Evolutionary conservation across 2,113 vertebrate species (phyloP).

Genomic region (Semnornis frantzii): DNA sequence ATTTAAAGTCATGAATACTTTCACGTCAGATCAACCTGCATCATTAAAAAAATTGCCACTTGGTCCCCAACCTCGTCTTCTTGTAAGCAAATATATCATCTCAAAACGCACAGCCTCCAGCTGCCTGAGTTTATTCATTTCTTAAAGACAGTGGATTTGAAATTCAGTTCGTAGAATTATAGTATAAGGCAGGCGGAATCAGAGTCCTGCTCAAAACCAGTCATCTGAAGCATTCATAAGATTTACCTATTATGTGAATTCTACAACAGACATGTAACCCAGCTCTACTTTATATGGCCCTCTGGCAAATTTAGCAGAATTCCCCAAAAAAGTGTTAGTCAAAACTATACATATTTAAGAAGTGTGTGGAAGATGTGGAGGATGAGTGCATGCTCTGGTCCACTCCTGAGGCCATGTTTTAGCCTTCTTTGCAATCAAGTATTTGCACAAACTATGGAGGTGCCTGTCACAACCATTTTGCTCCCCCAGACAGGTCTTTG

Average conservation of each 20-base stretch:
- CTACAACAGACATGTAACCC: not conserved
- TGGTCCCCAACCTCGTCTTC: not conserved
- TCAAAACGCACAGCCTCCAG: not conserved
- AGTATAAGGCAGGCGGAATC: not conserved
- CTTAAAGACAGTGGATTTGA: not conserved
- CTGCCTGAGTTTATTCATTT: not conserved
- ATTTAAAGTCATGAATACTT: not conserved
- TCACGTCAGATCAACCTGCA: not conserved
- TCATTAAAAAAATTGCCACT: not conserved
- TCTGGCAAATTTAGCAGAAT: not conserved
- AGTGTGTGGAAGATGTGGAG: not conserved
- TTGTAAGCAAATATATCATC: not conserved
- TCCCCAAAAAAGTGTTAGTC: not conserved
- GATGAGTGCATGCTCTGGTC: not conserved
- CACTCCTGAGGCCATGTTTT: not conserved
- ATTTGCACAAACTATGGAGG: not conserved
- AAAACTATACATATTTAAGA: not conserved
- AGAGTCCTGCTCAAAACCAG: not conserved
- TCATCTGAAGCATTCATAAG: not conserved
- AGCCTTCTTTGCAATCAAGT: not conserved
- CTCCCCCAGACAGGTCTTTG: not conserved
- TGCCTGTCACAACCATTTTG: rapidly evolving
- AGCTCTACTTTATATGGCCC: not conserved
- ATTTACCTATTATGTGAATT: not conserved
- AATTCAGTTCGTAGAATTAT: not conserved